phyloP scores from a whole-genome alignment of 1,140 invertebrate genomes.

The Tetramorium alpestre region DNA sequence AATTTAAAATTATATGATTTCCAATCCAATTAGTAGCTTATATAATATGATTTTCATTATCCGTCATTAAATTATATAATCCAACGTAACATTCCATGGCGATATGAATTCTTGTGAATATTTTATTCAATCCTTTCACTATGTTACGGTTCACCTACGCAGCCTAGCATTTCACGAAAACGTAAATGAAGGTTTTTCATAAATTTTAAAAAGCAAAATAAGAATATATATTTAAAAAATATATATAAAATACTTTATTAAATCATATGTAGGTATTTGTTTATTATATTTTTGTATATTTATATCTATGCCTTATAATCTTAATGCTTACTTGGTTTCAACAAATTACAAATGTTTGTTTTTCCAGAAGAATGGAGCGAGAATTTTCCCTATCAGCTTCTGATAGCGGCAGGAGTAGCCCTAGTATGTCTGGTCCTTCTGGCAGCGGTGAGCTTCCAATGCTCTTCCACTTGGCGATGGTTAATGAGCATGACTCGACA shows the following conservation, averaged over 20 bases:
- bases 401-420: slow-evolving; percentile 87
- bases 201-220: neutral
- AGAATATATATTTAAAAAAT: neutral
- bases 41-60: slow-evolving; percentile 10
- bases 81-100: neutral
- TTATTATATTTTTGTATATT: neutral
- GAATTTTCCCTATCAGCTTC: slow-evolving; percentile 84
- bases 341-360: neutral
- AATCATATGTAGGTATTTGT: neutral
- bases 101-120: neutral
- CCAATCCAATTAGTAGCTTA: slow-evolving; percentile 2
- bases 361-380: slow-evolving; percentile 84
- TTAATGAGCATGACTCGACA: slow-evolving; percentile 86
- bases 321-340: neutral
- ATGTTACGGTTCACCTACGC: neutral
- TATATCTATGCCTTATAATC: neutral
- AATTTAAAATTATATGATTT: neutral
- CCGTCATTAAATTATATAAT: neutral
- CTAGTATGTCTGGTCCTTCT: slow-evolving; percentile 89
- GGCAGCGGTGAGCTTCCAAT: slow-evolving; percentile 90
- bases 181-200: neutral
- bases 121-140: slow-evolving; percentile 30
- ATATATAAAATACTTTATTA: neutral
- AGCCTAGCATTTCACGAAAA: neutral
- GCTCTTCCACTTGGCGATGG: slow-evolving; percentile 90